Conservation (phyloP, 2,888 invertebrate genomes). For the Apocheima hispidaria region DNA sequence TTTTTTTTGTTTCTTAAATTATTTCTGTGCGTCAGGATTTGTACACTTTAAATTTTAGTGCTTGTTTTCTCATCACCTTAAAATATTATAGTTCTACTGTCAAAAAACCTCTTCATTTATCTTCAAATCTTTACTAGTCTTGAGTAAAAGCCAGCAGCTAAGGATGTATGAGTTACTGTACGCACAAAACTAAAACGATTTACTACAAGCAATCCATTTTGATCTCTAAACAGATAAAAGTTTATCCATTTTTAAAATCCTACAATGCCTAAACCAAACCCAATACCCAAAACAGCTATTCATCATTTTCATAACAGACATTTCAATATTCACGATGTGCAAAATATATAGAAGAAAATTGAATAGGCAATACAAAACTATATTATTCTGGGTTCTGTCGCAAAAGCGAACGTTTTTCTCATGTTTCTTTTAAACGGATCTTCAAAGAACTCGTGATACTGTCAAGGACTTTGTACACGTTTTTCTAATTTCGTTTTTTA, state of each 20-base stretch:
- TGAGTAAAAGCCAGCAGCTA: too few relatives aligned
- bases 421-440: slow-evolving; percentile 28
- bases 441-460: slow-evolving; percentile 28
- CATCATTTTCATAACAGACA: slow-evolving; percentile 10
- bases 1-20: too few relatives aligned
- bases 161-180: too few relatives aligned
- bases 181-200: too few relatives aligned
- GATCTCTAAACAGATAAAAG: too few relatives aligned
- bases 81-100: too few relatives aligned
- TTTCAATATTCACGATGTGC: slow-evolving; percentile 24
- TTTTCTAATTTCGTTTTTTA: slow-evolving; percentile 33
- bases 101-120: too few relatives aligned
- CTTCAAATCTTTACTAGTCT: too few relatives aligned
- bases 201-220: too few relatives aligned
- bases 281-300: slow-evolving; percentile 13
- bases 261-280: slow-evolving; percentile 1
- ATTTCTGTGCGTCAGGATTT: too few relatives aligned
- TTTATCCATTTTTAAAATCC: neutral
- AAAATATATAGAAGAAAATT: slow-evolving; percentile 20
- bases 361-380: slow-evolving; percentile 28
- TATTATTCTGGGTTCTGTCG: slow-evolving; percentile 22
- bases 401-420: slow-evolving; percentile 22
- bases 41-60: too few relatives aligned
- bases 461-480: slow-evolving; percentile 30
- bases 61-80: too few relatives aligned